Evolutionary conservation across 1,140 invertebrate genomes (phyloP), one percentile per base, ranked within the genome.

Genomic region (Drosophila tani): DNA sequence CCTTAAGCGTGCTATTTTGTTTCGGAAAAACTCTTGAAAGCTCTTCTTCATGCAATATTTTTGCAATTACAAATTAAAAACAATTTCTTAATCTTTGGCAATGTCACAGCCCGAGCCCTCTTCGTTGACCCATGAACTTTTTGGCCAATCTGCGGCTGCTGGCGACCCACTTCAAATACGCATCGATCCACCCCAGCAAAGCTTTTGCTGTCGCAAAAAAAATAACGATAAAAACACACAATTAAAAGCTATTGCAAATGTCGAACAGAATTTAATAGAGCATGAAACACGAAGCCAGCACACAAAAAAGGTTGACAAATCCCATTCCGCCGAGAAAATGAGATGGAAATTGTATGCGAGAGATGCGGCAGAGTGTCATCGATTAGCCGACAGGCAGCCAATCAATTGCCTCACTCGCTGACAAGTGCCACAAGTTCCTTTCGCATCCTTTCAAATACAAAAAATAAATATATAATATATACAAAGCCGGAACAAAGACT

Each of bases 361-460:
- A 45, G 32, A 21, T 40, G 53, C 55, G 50, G 50, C 55, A 49
- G 59, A 81, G 84, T 88, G 84, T 88, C 84, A 85, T 65, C 78
- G 85, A 88, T 88, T 88, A 88, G 84, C 63, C 71, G 85, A 79
- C 84, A 85, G 78, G 84, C 84, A 88, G 84, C 84, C 84, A 90
- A 88, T 88, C 84, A 90, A 90, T 88, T 76, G 49, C 35, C 63
- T 35, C 57, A 43, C 43, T 59, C 60, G 12, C 60, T 88, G 85
- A 81, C 85, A 88, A 90, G 85, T 90, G 81, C 81, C 49, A 79
- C 15, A 46, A 21, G 11, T 14, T 65, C 40, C 65, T 75, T 84
- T 79, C 66, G 63, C 9, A 2, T 11, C 8, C 9, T 11, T 35
- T 35, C 19, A 38, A 14, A 27, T 17, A 17, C 9, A 27, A 7